Conservation (phyloP, 2,113 vertebrate species). For the Dinomys branickii region DNA sequence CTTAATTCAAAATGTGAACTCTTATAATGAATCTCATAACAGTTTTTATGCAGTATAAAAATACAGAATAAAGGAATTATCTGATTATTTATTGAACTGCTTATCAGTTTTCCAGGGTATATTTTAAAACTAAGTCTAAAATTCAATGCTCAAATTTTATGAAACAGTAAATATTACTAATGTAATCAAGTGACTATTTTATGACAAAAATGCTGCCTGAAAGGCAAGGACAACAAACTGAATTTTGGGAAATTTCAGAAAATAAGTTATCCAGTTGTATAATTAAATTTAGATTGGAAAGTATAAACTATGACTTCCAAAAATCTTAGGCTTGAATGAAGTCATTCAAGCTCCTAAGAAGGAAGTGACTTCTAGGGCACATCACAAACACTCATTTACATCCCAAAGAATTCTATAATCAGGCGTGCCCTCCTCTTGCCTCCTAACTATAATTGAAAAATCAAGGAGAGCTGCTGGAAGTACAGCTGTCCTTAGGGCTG, state of each 20-base stretch:
- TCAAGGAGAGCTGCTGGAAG: constrained; percentile 19
- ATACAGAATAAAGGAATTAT: neutral
- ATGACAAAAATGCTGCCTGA: neutral
- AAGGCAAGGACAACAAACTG: neutral
- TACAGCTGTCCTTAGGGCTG: neutral
- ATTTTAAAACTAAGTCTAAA: neutral
- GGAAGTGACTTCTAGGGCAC: neutral
- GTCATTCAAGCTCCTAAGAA: neutral
- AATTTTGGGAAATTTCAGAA: neutral
- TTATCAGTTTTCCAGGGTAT: neutral
- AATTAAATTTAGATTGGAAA: constrained; percentile 38
- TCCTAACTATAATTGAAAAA: constrained; percentile 49
- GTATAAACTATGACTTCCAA: neutral
- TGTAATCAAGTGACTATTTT: neutral
- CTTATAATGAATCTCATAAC: neutral
- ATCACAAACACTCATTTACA: constrained; percentile 29
- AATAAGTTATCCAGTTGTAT: neutral
- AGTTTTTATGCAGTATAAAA: neutral
- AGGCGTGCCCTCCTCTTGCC: neutral
- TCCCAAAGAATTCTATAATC: constrained; percentile 55
- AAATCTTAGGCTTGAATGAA: constrained; percentile 13
- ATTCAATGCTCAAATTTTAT: neutral
- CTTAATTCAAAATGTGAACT: constrained; percentile 7
- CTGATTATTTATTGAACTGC: neutral
- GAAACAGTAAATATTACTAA: neutral